Evolutionary conservation across 2,888 invertebrate species (phyloP), one percentile per base, ranked within the genome.

Genomic region (Drosophila pegasa): DNA sequence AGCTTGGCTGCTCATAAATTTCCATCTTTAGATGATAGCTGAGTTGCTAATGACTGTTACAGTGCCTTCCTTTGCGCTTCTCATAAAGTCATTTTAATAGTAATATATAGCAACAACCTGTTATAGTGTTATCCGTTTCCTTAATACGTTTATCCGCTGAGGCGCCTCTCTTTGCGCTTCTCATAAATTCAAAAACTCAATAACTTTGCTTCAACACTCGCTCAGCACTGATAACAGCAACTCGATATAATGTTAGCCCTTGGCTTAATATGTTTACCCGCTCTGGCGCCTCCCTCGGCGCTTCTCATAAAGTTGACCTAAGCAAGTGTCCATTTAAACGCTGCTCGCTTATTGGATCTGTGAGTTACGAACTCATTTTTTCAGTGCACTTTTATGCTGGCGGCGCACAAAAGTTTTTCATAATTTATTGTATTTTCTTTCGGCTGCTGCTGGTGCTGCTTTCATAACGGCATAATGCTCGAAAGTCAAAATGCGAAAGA

Each of bases 391-490:
- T 50, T 50, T 50, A 20, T 45, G 61, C 51, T 45, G 54, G 20
- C 40, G 16, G 35, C 29, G 29, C 45, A 56, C 56, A 47, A 59
- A 57, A 61, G 37, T 51, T 61, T 47, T 57, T 18, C 56, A 59
- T 62, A 59, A 66, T 75, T 70, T 74, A 66, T 74, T 63, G 38
- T 63, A 55, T 65, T 67, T 78, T 59, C 43, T 58, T 62, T 43
- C 41, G 51, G 35, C 55, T 43, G 43, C n/a, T 12, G 41, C n/a
- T 9, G 25, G 14, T 33, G 25, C 29, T 45, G 14, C 57, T 50
- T 59, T 50, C 59, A 67, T 58, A 67, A 51, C 55, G 67, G 62
- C 75, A 73, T 58, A 75, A 75, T 66, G 68, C 78, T 61, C 27
- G 51, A 55, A 65, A 70, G 64, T 58, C 57, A 41, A 61, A 65